Base-by-base conservation (phyloP, 2,888 invertebrate species). In the Parasteatoda lunata region DNA sequence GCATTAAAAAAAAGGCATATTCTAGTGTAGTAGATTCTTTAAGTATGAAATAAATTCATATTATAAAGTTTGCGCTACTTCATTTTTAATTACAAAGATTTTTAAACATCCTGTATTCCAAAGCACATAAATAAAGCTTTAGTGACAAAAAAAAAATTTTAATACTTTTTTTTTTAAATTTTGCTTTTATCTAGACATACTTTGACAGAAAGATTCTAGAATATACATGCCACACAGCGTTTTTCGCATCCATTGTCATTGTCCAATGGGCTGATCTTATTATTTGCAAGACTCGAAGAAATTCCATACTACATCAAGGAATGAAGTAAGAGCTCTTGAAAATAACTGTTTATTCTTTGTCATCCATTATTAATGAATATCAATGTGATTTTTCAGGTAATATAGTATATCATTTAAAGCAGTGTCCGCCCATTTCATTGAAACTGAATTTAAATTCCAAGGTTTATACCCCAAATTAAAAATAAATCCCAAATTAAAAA, bases 261-360 rank as follows among this genome's bases (percentile, higher is more conserved):
- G 98, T 98, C 91, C 98, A 98, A 92, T 98, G 98, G 98, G 97
- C 98, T 90, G 98, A 98, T 94, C 94, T 98, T 94, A 97, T 98
- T 93, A 96, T 98, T 92, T 98, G 98, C 93, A 98, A 98, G 94
- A 98, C 98, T 91, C 95, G 98, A 91, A 96, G 98, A 92, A 97
- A 98, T 93, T 98, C 98, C 84, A 95, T 98, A 93, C 93, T 98
- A 91, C 98, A 98, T 92, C 98, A 98, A 93, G 98, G 98, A 93
- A 98, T 98, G 98, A 96, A 88, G 89, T 89, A 79, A 88, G 89
- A 73, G 6, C 13, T 5, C 15, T 9, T 15, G 9, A 30, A 9
- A 68, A 45, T 68, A 66, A 15, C 66, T 66, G 15, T 30, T 7
- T 7, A n/a, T 66, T n/a, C 30, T 66, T 66, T 66, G 3, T 59